A percentile compares a stretch with the other conserved stretches of the same genome.
Evolutionary conservation across 2,113 vertebrate species (phyloP).

Genomic region (Lampris incognitus): DNA sequence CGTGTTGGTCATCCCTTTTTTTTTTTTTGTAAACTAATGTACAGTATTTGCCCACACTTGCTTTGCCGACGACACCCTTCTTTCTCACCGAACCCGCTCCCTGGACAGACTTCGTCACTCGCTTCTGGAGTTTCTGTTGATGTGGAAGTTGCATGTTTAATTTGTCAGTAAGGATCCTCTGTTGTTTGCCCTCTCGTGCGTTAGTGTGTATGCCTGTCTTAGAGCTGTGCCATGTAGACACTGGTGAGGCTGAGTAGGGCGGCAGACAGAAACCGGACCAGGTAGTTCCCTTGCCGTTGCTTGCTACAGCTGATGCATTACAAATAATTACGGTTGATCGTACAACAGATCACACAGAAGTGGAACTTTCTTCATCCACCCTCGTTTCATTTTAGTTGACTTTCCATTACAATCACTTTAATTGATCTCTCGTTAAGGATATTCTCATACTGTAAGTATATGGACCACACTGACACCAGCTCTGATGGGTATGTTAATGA

Average conservation of each 20-base stretch:
- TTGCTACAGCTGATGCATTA: conserved; percentile 34
- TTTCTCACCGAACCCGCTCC: conserved; percentile 67
- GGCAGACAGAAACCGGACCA: conserved; percentile 31
- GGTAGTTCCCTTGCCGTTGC: conserved; percentile 23
- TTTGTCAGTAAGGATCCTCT: conserved; percentile 53
- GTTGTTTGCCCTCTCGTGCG: conserved; percentile 50
- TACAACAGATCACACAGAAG: not conserved
- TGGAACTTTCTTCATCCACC: no score
- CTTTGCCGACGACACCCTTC: conserved; percentile 56
- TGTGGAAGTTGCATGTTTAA: conserved; percentile 75
- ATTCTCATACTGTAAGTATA: not conserved
- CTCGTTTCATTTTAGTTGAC: conserved; percentile 16
- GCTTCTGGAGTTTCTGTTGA: conserved; percentile 60
- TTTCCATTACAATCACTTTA: conserved; percentile 2
- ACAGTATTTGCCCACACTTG: conserved; percentile 53
- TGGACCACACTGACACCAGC: conserved; percentile 27
- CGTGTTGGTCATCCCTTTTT: conserved; percentile 38
- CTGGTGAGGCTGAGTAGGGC: conserved; percentile 10
- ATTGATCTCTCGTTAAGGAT: not conserved
- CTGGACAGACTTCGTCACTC: conserved; percentile 53
- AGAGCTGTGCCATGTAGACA: conserved; percentile 19
- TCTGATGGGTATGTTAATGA: not conserved
- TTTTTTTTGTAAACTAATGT: conserved; percentile 65
- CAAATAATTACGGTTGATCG: conserved; percentile 14
- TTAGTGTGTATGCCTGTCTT: conserved; percentile 48